A percentile compares a stretch with the other conserved stretches of the same genome.
Conservation (phyloP, 2,113 vertebrate species). For the Trematomus loennbergii region DNA sequence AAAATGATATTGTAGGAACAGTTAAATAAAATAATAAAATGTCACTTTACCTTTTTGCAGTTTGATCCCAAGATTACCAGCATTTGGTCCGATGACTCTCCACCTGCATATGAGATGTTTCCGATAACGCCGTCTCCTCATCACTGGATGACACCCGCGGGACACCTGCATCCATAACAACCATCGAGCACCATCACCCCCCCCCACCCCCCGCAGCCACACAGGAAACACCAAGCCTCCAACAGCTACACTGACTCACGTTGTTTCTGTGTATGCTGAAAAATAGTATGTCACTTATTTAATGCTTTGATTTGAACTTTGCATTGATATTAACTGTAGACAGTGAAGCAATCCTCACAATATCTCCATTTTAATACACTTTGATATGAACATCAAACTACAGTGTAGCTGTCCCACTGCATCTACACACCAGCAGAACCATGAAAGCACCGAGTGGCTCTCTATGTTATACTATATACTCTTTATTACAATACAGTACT, state of each 20-base stretch:
- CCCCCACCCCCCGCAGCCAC: not conserved
- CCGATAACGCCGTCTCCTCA: conserved; percentile 45
- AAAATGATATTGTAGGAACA: not conserved
- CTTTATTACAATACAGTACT: conserved; percentile 78
- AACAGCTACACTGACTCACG: not conserved
- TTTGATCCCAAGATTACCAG: conserved; percentile 64
- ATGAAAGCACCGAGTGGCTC: conserved; percentile 57
- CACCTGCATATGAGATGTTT: conserved; percentile 60
- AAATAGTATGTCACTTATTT: conserved; percentile 9
- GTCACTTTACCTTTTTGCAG: conserved; percentile 46
- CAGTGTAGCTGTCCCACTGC: conserved; percentile 48
- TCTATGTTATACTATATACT: conserved; percentile 63
- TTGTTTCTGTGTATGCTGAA: conserved; percentile 13
- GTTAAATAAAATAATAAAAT: not conserved
- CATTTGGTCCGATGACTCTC: not conserved
- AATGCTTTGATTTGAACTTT: conserved; percentile 13
- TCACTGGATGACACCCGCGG: conserved; percentile 26
- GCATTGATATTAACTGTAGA: conserved; percentile 27
- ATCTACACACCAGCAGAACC: conserved; percentile 48
- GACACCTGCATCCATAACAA: not conserved
- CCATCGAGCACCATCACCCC: not conserved
- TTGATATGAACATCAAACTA: conserved; percentile 63
- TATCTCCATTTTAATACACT: conserved; percentile 55
- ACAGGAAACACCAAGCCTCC: conserved; percentile 1
- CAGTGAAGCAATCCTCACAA: conserved; percentile 30